Evolutionary conservation across 2,797 vertebrate species (phyloP), one percentile per base, ranked within the genome.

Genomic region (Choloepus didactylus): DNA sequence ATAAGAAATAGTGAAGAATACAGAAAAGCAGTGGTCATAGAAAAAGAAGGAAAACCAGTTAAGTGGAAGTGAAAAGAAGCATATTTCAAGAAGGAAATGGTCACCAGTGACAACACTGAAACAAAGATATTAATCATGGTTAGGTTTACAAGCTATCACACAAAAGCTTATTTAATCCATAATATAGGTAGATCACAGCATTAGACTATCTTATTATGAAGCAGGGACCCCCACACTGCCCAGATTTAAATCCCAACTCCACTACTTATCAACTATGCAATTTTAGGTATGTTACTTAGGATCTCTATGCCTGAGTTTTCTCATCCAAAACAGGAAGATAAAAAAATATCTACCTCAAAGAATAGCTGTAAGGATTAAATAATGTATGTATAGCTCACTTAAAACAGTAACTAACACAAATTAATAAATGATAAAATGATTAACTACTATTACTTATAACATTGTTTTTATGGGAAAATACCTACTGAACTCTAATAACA

Each of bases 41-140:
- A 87, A 27, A 21, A 11, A 83, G 38, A 72, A 90, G 41, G 62
- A 81, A 92, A 96, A 67, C 46, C 64, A 93, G 60, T 44, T 89
- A 92, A 91, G 12, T n/a, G 41, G 31, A 94, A 86, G 54, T 91
- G 31, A 89, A 95, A 95, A 82, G 77, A 89, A 87, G 75, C 31
- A 86, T 83, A 64, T 79, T 93, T 73, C 56, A 89, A 38, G 66
- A 54, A 54, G 49, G 7, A 73, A 41, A 84, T 14, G 14, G 38
- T 76, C 59, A 80, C 23, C 2, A 35, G 31, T 69, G 76, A 86
- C 44, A 89, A 83, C 44, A 66, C 10, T 54, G 84, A 85, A 93
- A 85, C 66, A 66, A 90, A 23, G 18, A 41, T 67, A 62, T 38
- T 69, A 85, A 38, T 44, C 44, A 77, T 27, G 12, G 23, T 80